phyloP scores from a whole-genome alignment of 2,797 vertebrate species.

The Hemitrygon akajei region DNA sequence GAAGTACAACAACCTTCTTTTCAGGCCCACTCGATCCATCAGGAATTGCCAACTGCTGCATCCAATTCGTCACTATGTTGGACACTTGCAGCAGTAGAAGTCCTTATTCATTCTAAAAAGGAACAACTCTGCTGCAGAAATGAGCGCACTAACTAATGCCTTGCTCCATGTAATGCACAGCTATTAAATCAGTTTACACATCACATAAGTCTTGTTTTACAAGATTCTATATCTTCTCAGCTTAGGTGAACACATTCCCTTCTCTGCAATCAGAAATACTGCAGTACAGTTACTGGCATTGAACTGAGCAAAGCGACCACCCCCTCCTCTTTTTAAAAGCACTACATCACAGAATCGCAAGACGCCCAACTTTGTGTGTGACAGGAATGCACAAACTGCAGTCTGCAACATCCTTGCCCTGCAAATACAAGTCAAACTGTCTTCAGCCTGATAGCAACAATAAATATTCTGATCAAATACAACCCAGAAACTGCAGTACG shows the following conservation, averaged over 20 bases:
- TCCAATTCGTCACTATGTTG: neutral
- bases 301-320: neutral
- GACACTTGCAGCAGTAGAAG: neutral
- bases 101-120: neutral
- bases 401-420: neutral
- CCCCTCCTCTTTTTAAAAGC: neutral
- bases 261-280: slow-evolving; percentile 22
- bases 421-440: neutral
- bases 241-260: slow-evolving; percentile 2
- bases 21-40: neutral
- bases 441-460: neutral
- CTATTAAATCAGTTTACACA: neutral
- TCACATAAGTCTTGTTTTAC: neutral
- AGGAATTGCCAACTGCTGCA: neutral
- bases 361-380: slow-evolving; percentile 5
- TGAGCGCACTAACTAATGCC: no score
- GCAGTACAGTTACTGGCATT: neutral
- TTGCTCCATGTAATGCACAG: neutral
- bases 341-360: slow-evolving; percentile 22
- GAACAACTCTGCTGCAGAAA: slow-evolving; percentile 17
- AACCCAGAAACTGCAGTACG: neutral
- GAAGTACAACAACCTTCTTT: neutral
- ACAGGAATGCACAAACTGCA: slow-evolving; percentile 12
- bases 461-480: neutral
- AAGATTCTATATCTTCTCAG: neutral